These are phyloP conservation scores for Catocala nupta DNA, from an alignment of 2,888 invertebrate species.

Conservation along the genomic window DNA sequence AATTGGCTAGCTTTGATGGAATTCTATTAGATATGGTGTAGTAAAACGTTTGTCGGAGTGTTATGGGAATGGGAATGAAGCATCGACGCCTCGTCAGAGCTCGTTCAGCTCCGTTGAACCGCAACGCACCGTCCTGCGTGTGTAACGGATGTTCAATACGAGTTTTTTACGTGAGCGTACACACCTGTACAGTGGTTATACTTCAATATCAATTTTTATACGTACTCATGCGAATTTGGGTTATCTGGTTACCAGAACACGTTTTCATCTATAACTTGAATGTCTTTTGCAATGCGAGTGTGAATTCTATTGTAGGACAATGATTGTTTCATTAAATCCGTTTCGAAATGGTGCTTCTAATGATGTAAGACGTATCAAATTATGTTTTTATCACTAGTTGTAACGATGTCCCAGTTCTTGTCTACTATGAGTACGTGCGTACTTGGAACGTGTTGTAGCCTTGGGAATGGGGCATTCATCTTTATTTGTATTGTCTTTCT, in stretches of 20 bases:
- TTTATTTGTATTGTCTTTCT: constrained; percentile 7
- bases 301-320: constrained; percentile 63
- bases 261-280: constrained; percentile 48
- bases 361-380: constrained; percentile 47
- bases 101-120: constrained; percentile 85
- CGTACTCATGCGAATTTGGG: constrained; percentile 56
- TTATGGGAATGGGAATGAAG: constrained; percentile 58
- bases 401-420: constrained; percentile 31
- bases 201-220: constrained; percentile 47
- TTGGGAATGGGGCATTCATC: constrained; percentile 11
- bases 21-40: constrained; percentile 41
- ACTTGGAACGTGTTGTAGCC: constrained; percentile 9
- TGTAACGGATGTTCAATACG: constrained; percentile 81
- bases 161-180: constrained; percentile 56
- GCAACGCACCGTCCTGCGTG: constrained; percentile 76
- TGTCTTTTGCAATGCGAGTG: constrained; percentile 70
- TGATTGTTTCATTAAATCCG: constrained; percentile 54
- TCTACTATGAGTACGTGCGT: constrained; percentile 13
- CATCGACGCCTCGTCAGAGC: constrained; percentile 64
- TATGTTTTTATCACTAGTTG: constrained; percentile 31
- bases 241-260: constrained; percentile 62
- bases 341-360: constrained; percentile 44
- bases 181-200: constrained; percentile 50
- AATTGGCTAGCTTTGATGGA: constrained; percentile 54
- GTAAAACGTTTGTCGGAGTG: constrained; percentile 39